phyloP scores from a whole-genome alignment of 2,888 invertebrate genomes.

The Linyphia triangularis region DNA sequence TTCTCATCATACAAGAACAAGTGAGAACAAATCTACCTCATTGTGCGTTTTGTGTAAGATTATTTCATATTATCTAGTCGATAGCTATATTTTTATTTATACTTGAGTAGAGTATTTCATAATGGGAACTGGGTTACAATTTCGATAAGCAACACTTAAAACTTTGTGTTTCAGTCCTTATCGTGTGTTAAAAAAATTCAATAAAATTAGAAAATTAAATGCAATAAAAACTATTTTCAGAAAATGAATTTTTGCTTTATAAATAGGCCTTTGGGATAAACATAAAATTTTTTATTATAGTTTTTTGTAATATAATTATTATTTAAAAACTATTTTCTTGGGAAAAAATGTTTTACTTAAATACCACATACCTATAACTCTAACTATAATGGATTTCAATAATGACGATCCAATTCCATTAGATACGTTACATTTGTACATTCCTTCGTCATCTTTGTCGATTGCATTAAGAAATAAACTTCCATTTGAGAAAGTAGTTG shows the following conservation, averaged over 20 bases:
- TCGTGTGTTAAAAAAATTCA: not conserved
- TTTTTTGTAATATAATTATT: not conserved
- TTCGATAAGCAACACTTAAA: too few species aligned
- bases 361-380: not conserved
- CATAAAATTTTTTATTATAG: not conserved
- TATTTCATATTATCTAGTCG: too few species aligned
- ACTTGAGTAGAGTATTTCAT: too few species aligned
- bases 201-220: not conserved
- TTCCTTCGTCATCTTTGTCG: slow-evolving; percentile 55
- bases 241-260: not conserved
- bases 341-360: not conserved
- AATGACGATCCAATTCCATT: not conserved
- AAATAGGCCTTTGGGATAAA: not conserved
- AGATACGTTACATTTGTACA: slow-evolving; percentile 39
- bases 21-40: too few species aligned
- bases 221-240: not conserved
- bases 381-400: not conserved
- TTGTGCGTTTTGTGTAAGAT: too few species aligned
- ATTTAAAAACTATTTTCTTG: too few species aligned
- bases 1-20: too few species aligned
- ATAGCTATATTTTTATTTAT: too few species aligned
- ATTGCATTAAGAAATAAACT: slow-evolving; percentile 9
- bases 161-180: too few species aligned
- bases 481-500: too few species aligned
- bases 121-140: too few species aligned